phyloP scores from a whole-genome alignment of 2,113 vertebrate species.

The Penelope pileata region DNA sequence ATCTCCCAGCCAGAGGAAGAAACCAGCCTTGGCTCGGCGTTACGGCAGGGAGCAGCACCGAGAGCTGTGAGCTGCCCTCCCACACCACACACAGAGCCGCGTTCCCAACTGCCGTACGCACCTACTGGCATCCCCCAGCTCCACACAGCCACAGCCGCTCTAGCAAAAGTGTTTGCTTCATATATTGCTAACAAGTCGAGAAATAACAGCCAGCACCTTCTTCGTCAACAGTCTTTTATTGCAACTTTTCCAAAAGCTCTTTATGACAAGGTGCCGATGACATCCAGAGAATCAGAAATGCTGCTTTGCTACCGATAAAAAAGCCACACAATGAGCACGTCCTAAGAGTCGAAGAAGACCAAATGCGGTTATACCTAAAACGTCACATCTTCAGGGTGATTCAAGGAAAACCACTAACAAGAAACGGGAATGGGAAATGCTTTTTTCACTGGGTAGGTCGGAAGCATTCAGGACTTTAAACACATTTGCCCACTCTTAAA shows the following conservation, averaged over 20 bases:
- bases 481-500: background rate
- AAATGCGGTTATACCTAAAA: background rate
- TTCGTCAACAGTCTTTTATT: background rate
- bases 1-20: background rate
- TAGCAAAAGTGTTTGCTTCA: background rate
- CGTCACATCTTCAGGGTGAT: background rate
- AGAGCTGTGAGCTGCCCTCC: background rate
- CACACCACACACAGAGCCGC: background rate
- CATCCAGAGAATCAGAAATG: background rate
- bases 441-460: background rate
- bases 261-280: background rate
- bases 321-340: background rate
- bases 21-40: background rate
- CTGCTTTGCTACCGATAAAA: background rate
- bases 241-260: background rate
- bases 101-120: background rate
- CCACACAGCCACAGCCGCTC: background rate
- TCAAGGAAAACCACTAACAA: background rate
- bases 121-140: background rate
- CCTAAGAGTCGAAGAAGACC: rapidly evolving
- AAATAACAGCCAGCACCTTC: background rate
- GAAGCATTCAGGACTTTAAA: background rate
- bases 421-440: background rate
- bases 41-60: background rate
- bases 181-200: background rate